Conservation (phyloP, 2,888 invertebrate genomes). For the Linnaemya vulpina region DNA sequence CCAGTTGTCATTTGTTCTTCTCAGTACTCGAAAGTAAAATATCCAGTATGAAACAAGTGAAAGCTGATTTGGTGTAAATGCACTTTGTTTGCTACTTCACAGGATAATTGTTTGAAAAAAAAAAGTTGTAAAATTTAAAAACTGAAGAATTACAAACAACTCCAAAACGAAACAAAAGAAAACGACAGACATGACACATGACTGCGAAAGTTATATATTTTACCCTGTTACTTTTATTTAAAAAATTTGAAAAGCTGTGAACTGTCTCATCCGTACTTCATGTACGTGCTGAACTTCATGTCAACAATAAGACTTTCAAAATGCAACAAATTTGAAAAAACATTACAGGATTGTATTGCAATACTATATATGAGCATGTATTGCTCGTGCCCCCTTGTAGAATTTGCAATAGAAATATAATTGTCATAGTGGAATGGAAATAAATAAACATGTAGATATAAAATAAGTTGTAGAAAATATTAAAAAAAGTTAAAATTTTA, state of each 20-base stretch:
- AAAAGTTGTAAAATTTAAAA: constrained; percentile 18
- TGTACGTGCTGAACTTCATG: constrained; percentile 1
- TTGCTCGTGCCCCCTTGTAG: no score
- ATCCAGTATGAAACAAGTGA: neutral
- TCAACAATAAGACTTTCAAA: neutral
- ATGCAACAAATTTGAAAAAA: neutral
- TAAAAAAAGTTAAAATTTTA: no score
- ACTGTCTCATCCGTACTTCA: neutral
- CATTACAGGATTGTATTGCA: no score
- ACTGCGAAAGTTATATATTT: constrained; percentile 10
- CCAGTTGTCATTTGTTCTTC: constrained; percentile 20
- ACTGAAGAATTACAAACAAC: constrained; percentile 9
- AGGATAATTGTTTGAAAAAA: constrained; percentile 32
- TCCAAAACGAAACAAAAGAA: constrained; percentile 6
- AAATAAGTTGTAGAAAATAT: no score
- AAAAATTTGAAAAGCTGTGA: constrained; percentile 14
- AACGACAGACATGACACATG: constrained; percentile 12
- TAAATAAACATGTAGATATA: no score
- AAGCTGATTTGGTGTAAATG: constrained; percentile 54
- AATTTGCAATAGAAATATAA: no score
- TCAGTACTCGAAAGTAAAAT: neutral
- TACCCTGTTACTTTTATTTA: neutral
- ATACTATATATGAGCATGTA: no score
- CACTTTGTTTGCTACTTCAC: constrained; percentile 31
- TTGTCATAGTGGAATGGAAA: no score